Conservation (phyloP, 2,888 invertebrate species). For the Malthinus flaveolus region DNA sequence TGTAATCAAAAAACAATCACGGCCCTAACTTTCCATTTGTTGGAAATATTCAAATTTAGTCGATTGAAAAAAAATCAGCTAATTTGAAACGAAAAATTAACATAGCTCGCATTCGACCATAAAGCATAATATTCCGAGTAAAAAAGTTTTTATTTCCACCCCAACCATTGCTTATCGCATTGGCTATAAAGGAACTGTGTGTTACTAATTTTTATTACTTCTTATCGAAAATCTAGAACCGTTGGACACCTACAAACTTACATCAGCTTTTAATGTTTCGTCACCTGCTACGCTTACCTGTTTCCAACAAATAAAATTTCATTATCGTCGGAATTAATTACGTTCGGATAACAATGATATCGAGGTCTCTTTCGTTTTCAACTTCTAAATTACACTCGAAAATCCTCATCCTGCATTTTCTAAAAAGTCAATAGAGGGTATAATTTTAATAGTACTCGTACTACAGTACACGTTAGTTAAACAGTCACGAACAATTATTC, state of each 20-base stretch:
- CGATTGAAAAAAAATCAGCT: neutral
- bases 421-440: too few relatives aligned
- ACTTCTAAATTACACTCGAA: too few relatives aligned
- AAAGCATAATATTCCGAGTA: neutral
- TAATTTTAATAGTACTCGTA: too few relatives aligned
- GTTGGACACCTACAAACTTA: conserved; percentile 28
- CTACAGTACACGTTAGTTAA: too few relatives aligned
- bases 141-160: conserved; percentile 6
- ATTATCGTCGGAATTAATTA: neutral
- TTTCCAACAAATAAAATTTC: conserved; percentile 24
- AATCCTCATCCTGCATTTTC: too few relatives aligned
- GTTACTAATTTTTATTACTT: conserved; percentile 35
- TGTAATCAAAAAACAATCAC: too few relatives aligned
- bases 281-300: conserved; percentile 30
- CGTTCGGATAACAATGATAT: too few relatives aligned
- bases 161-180: conserved; percentile 22
- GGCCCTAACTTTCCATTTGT: too few relatives aligned
- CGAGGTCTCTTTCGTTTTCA: too few relatives aligned
- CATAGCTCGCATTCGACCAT: neutral
- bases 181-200: conserved; percentile 26
- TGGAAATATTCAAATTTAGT: too few relatives aligned
- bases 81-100: neutral
- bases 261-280: conserved; percentile 30
- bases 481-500: too few relatives aligned
- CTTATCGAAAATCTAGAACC: conserved; percentile 33